Evolutionary conservation across 2,797 vertebrate species (phyloP), one percentile per base, ranked within the genome.

Genomic region (Cyclura pinguis): DNA sequence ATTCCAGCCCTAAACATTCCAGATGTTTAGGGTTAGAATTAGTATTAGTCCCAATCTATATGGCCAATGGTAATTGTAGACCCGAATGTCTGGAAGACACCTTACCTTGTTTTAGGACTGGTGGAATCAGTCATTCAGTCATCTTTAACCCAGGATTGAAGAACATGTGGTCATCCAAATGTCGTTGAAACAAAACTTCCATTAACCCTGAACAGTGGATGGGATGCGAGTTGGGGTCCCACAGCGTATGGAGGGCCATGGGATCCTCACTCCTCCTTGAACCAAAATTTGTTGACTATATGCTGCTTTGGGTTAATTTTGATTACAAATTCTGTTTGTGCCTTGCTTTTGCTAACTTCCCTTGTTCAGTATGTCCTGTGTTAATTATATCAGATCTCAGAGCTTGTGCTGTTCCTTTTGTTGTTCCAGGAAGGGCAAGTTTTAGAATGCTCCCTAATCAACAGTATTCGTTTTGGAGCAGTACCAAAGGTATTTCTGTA

Each of bases 361-460:
- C 55, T 86, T 0, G 59, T 24, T 89, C 80, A 67, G 12, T 72
- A 50, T 74, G 72, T 76, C 0, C 24, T 52, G 0, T 32, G 27
- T 69, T 69, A 29, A 3, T 94, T 38, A 84, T 84, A 90, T 22
- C 73, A 88, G 80, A 81, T n/a, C 73, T 94, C 90, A 92, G 84
- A 95, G 77, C 47, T 91, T 88, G 64, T 84, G 0, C 91, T 72
- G 35, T 24, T 87, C 74, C 90, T 94, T 96, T 89, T 95, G 27
- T 92, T 52, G 0, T 95, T 96, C 82, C 96, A 99, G 99, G 99
- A 99, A 96, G 99, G 99, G 88, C 99, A 99, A 95, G 98, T 99
- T 74, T 97, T 99, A 35, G 99, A 99, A 97, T 99, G 99, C 92
- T 99, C 98, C 83, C 98, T 99, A 93, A 99, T 99, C 98, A 99